Evolutionary conservation across 2,888 invertebrate species (phyloP).

Genomic region (Leptinotarsa rubiginosa): DNA sequence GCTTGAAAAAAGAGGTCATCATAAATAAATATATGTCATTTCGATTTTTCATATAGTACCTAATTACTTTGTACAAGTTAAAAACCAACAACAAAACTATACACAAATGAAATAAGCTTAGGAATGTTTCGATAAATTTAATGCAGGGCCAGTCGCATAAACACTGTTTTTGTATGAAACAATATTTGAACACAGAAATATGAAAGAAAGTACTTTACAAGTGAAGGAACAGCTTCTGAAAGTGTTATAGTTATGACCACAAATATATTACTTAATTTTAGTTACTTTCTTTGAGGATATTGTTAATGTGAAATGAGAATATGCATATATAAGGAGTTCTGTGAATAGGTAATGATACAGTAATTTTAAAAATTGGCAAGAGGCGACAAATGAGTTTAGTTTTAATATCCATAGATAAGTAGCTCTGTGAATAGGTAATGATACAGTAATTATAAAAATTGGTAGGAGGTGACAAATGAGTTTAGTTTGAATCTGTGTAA

Average conservation of each 20-base stretch:
- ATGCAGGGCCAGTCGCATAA: slow-evolving; percentile 2
- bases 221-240: no score
- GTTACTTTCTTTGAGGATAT: not conserved
- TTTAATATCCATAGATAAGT: not conserved
- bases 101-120: slow-evolving; percentile 43
- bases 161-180: not conserved
- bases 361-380: not conserved
- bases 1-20: slow-evolving; percentile 32
- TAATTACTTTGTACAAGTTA: slow-evolving; percentile 51
- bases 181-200: not conserved
- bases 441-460: not conserved
- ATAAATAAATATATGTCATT: slow-evolving; percentile 35
- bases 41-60: slow-evolving; percentile 32
- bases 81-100: slow-evolving; percentile 53
- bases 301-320: not conserved
- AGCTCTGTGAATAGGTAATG: not conserved
- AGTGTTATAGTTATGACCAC: no score
- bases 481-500: no score
- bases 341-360: not conserved
- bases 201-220: not conserved
- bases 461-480: no score
- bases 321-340: not conserved
- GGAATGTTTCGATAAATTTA: slow-evolving; percentile 30
- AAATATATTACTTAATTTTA: not conserved
- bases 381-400: no score